Conservation (phyloP, 2,888 invertebrate genomes). For the Erebia palarica region DNA sequence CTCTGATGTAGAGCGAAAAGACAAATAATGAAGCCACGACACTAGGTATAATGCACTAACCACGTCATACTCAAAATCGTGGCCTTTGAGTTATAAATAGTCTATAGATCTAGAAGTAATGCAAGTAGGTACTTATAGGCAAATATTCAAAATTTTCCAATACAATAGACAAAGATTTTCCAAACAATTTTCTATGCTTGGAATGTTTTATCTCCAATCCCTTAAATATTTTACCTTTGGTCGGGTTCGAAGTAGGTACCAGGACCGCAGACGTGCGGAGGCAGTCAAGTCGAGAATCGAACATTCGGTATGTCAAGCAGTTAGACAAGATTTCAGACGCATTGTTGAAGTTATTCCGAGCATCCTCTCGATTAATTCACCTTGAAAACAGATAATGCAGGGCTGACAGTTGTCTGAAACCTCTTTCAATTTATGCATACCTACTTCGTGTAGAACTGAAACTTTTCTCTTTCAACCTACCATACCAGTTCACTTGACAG, state of each 20-base stretch:
- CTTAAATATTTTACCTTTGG: slow-evolving; percentile 31
- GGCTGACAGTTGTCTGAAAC: slow-evolving; percentile 43
- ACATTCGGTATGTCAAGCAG: slow-evolving; percentile 73
- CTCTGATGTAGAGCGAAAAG: not conserved
- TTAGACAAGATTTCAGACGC: slow-evolving; percentile 79
- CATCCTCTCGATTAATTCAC: slow-evolving; percentile 60
- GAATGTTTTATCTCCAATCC: slow-evolving; percentile 23
- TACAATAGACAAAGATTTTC: slow-evolving; percentile 14
- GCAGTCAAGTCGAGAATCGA: slow-evolving; percentile 54
- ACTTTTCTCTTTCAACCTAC: too few species aligned
- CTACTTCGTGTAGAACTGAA: not conserved
- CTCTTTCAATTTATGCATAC: slow-evolving; percentile 4
- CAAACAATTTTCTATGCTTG: slow-evolving; percentile 15
- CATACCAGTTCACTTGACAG: too few species aligned
- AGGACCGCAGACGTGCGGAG: slow-evolving; percentile 45
- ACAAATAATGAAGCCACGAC: not conserved
- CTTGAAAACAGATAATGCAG: slow-evolving; percentile 54
- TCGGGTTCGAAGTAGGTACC: slow-evolving; percentile 27
- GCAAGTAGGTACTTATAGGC: not conserved
- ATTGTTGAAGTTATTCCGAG: slow-evolving; percentile 73
- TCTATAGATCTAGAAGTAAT: not conserved
- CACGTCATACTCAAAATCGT: not conserved
- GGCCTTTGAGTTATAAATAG: not conserved
- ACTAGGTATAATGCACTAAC: not conserved
- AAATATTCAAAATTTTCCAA: slow-evolving; percentile 2